Evolutionary conservation across 2,113 vertebrate genomes (phyloP).

Genomic region (Gobius niger): DNA sequence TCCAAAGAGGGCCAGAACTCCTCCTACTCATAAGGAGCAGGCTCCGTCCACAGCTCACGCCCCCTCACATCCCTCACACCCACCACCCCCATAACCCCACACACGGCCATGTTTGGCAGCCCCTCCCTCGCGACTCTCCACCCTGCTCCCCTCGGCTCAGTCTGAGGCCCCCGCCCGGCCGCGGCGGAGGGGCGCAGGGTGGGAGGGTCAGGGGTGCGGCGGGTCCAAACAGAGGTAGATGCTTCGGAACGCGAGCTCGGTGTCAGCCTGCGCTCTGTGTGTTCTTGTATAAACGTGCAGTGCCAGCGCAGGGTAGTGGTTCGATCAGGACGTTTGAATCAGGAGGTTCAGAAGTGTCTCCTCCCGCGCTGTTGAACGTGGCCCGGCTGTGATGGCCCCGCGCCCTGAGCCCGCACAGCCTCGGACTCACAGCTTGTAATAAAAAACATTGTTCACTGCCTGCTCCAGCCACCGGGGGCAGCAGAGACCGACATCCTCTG

Average conservation of each 20-base stretch:
- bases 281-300: neutral
- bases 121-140: slow-evolving; percentile 55
- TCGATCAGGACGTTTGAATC: neutral
- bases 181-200: slow-evolving; percentile 40
- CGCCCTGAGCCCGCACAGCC: slow-evolving; percentile 79
- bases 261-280: neutral
- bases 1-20: slow-evolving; percentile 99
- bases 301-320: neutral
- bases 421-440: slow-evolving; percentile 78
- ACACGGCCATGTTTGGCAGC: slow-evolving; percentile 53
- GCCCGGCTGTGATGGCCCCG: slow-evolving; percentile 67
- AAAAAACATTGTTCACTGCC: slow-evolving; percentile 61
- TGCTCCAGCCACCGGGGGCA: slow-evolving; percentile 72
- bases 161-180: slow-evolving; percentile 3
- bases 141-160: slow-evolving; percentile 45
- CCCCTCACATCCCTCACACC: slow-evolving; percentile 44
- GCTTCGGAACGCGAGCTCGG: slow-evolving; percentile 40
- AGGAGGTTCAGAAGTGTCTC: slow-evolving; percentile 54
- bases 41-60: slow-evolving; percentile 60
- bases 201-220: slow-evolving; percentile 48
- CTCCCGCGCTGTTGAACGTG: slow-evolving; percentile 49
- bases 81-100: slow-evolving; percentile 46
- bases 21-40: slow-evolving; percentile 92
- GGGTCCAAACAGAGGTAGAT: slow-evolving; percentile 43
- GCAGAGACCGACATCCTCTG: slow-evolving; percentile 67